phyloP scores from a whole-genome alignment of 2,888 invertebrate genomes.

The Mesoligia furuncula region DNA sequence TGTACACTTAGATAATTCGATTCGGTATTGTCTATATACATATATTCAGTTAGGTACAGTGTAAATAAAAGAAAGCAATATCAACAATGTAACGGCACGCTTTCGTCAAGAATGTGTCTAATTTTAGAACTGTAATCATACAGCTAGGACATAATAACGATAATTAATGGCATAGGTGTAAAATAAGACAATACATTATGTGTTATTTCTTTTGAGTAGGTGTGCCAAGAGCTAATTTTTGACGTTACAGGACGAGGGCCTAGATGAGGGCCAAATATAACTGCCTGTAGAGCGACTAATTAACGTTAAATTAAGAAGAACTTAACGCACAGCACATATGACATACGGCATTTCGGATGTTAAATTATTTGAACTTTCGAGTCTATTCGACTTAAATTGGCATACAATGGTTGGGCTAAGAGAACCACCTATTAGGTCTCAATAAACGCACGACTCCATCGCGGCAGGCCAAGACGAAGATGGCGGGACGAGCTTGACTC shows the following conservation, averaged over 20 bases:
- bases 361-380: background rate
- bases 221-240: background rate
- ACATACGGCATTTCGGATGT: background rate
- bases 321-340: background rate
- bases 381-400: background rate
- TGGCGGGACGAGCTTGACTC: no score
- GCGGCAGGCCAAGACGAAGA: no score
- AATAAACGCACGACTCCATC: no score
- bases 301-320: background rate
- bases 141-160: background rate
- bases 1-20: background rate
- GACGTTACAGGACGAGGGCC: no score
- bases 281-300: background rate
- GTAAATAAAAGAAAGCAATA: constrained; percentile 26
- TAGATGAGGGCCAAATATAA: background rate
- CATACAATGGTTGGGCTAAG: background rate
- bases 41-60: constrained; percentile 39
- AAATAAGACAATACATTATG: background rate
- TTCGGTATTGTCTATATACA: constrained; percentile 23
- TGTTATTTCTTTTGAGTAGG: background rate
- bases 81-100: constrained; percentile 29
- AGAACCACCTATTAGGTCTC: no score
- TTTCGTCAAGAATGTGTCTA: constrained; percentile 38
- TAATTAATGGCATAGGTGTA: constrained; percentile 7
- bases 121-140: constrained; percentile 19